Percentiles rank a stretch among this genome's conserved stretches.
Evolutionary conservation across 2,113 vertebrate species (phyloP).

Genomic region (Neolamprologus brichardi): DNA sequence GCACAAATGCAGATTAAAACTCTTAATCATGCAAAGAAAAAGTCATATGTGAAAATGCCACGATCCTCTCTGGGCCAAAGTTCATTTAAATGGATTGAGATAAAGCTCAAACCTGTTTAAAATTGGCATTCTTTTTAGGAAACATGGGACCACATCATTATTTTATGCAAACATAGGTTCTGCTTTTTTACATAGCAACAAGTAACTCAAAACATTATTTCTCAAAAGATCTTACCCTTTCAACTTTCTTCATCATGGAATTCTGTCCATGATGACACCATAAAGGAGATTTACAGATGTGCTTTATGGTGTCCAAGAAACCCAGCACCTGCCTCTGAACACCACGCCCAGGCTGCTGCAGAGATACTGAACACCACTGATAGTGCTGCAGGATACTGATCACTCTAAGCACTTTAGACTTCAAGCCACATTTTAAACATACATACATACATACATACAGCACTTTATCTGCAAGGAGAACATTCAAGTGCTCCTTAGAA

Average conservation of each 20-base stretch:
- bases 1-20: background rate
- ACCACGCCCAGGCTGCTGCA: background rate
- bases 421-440: background rate
- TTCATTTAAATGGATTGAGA: background rate
- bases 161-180: background rate
- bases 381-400: background rate
- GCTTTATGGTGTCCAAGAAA: background rate
- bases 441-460: background rate
- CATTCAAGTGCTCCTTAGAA: background rate
- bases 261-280: background rate
- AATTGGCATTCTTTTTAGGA: background rate
- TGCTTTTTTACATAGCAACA: background rate
- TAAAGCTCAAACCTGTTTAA: background rate
- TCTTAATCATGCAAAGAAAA: background rate
- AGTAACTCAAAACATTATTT: background rate
- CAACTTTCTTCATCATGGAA: background rate
- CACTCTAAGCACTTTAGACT: background rate
- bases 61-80: background rate
- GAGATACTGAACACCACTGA: background rate
- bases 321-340: background rate
- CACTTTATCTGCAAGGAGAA: background rate
- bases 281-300: background rate
- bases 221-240: background rate
- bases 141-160: background rate
- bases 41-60: background rate